Evolutionary conservation across 1,140 invertebrate genomes (phyloP), one percentile per base, ranked within the genome.

Genomic region (Globodera ellingtonae): DNA sequence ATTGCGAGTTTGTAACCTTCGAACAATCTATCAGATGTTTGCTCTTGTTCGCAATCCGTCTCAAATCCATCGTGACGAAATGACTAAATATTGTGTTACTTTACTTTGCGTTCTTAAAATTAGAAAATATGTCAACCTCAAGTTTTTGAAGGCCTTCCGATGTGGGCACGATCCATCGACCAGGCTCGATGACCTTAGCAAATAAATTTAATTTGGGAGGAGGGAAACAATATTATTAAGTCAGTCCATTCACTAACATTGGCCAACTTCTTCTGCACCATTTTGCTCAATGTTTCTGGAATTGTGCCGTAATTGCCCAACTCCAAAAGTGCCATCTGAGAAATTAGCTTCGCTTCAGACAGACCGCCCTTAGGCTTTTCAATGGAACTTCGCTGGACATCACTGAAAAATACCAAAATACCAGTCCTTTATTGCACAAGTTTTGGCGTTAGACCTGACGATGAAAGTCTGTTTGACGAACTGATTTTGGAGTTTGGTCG

Each of bases 281-380:
- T 18, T 62, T 62, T 62, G 56, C 56, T 62, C 56, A 62, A 62
- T 18, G 56, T 62, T 18, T 62, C 56, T 15, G 56, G 56, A 6
- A 62, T 62, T 62, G 56, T 62, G 56, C 18, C 56, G 56, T 62
- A 62, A 62, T 62, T 62, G 56, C 56, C 56, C 56, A 62, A 62
- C 56, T 18, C 56, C 56, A 62, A 62, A 62, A 62, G 56, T 62
- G 56, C 56, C 56, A 62, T 62, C 18, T 62, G 56, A 10, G 56
- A 62, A 62, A 62, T 62, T 10, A 62, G 56, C 56, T 62, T 62
- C 6, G 56, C 56, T 18, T 62, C 56, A 6, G 56, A 62, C 56
- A 62, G 18, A 6, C 56, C 56, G 56, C 56, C 56, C 56, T 62
- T 62, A 6, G 56, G 56, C 10, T 62, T 62, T 62, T 62, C 56